These are phyloP conservation scores for Myxocyprinus asiaticus DNA, from an alignment of 2,113 vertebrate species.

Conservation along the genomic window DNA sequence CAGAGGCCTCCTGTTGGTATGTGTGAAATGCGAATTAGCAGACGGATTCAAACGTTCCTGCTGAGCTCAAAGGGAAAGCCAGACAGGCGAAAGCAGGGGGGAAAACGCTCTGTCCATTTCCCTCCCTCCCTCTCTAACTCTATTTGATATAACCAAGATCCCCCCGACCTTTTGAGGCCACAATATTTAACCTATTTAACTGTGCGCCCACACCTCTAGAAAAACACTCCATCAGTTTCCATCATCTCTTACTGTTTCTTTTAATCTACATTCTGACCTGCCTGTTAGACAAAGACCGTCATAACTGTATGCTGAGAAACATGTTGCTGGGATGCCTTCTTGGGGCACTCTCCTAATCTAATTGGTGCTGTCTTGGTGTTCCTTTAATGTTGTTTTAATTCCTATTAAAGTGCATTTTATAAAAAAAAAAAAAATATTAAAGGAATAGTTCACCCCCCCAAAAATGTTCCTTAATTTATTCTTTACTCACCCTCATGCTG, in stretches of 20 bases:
- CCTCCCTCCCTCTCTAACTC: slow-evolving; percentile 19
- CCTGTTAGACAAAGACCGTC: neutral
- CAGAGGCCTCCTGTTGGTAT: slow-evolving; percentile 65
- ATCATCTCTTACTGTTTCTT: slow-evolving; percentile 21
- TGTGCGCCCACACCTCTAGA: neutral
- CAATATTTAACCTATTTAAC: slow-evolving; percentile 27
- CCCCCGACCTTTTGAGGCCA: slow-evolving; percentile 39
- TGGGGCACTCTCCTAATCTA: neutral
- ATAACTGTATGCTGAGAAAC: neutral
- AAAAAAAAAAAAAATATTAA: no score
- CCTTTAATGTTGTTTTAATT: no score
- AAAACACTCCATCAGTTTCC: slow-evolving; percentile 18
- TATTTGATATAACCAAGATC: slow-evolving; percentile 47
- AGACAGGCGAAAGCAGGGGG: slow-evolving; percentile 48
- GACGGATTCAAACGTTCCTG: slow-evolving; percentile 60
- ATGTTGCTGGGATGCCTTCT: neutral
- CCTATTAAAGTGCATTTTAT: no score
- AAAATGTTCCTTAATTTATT: no score
- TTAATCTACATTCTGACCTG: slow-evolving; percentile 25
- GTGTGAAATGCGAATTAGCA: slow-evolving; percentile 72
- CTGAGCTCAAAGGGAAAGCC: slow-evolving; percentile 63
- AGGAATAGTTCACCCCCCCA: no score
- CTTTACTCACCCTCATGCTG: no score
- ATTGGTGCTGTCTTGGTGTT: no score
- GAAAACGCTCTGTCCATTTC: slow-evolving; percentile 58